These are phyloP conservation scores for Diplolepis rosae DNA, from an alignment of 2,888 invertebrate genomes.

Conservation along the genomic window DNA sequence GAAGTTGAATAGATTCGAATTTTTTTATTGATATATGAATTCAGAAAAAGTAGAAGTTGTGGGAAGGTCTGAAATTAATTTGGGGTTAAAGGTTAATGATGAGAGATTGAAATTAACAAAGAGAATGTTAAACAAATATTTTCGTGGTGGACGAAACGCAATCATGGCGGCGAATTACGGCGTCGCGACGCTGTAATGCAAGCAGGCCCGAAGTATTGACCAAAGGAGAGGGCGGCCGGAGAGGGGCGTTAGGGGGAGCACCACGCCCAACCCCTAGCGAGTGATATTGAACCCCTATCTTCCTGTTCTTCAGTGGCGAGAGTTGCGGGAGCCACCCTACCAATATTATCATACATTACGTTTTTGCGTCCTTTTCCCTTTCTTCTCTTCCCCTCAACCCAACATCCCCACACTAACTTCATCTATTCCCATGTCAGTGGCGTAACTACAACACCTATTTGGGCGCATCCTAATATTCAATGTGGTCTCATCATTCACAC, in stretches of 20 bases:
- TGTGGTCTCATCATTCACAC: neutral
- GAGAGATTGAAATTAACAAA: neutral
- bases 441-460: conserved; percentile 25
- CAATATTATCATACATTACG: conserved; percentile 71
- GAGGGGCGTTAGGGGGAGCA: conserved; percentile 56
- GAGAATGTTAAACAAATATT: neutral
- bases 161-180: conserved; percentile 70
- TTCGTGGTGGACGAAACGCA: neutral
- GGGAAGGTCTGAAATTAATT: neutral
- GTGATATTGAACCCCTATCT: conserved; percentile 60
- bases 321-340: conserved; percentile 50
- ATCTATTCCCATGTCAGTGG: conserved; percentile 18
- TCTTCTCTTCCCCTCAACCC: conserved; percentile 7
- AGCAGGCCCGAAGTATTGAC: conserved; percentile 70
- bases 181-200: conserved; percentile 67
- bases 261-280: conserved; percentile 72
- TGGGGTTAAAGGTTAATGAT: neutral
- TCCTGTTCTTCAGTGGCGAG: conserved; percentile 41
- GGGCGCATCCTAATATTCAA: neutral
- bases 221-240: conserved; percentile 55
- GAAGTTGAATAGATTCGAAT: too few relatives aligned
- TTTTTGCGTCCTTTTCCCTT: conserved; percentile 62
- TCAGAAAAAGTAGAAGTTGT: too few relatives aligned
- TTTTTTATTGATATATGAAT: too few relatives aligned
- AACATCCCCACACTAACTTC: neutral